Conservation (phyloP, 2,113 vertebrate species). For the Mirza zaza region DNA sequence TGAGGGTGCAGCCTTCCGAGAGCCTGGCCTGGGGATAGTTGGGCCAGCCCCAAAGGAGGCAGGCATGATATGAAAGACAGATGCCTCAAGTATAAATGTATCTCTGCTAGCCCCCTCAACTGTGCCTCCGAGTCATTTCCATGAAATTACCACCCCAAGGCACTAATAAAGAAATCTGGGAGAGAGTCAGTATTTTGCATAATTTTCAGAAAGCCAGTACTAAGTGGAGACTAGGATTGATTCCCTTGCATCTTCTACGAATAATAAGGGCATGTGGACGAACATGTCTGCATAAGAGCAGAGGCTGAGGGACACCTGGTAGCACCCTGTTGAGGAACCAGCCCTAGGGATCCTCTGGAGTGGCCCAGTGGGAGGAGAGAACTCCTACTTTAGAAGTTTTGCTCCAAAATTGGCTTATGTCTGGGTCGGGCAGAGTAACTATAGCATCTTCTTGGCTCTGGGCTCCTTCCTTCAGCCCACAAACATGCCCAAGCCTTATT, state of each 20-base stretch:
- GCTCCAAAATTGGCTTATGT: not conserved
- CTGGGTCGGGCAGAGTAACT: not conserved
- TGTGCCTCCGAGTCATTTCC: constrained; percentile 53
- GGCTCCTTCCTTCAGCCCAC: not conserved
- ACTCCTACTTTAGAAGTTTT: constrained; percentile 4
- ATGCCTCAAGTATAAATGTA: not conserved
- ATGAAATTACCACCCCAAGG: constrained; percentile 46
- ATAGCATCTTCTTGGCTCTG: not conserved
- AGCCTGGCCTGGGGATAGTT: not conserved
- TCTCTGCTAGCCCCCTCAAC: not conserved
- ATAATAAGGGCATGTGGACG: not conserved
- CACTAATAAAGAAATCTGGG: constrained; percentile 42
- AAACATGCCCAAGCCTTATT: not conserved
- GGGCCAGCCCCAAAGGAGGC: not conserved
- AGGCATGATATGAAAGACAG: not conserved
- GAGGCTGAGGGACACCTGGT: not conserved
- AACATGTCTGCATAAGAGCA: not conserved
- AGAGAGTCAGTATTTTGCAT: constrained; percentile 63
- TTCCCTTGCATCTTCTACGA: constrained; percentile 20
- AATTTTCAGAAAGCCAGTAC: constrained; percentile 45
- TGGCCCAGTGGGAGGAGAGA: not conserved
- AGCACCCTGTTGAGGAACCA: not conserved
- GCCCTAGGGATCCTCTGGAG: not conserved
- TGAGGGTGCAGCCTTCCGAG: not conserved
- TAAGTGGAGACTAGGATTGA: not conserved